These are phyloP conservation scores for Anguilla pacifica DNA, from an alignment of 2,797 vertebrate genomes.

Conservation along the genomic window DNA sequence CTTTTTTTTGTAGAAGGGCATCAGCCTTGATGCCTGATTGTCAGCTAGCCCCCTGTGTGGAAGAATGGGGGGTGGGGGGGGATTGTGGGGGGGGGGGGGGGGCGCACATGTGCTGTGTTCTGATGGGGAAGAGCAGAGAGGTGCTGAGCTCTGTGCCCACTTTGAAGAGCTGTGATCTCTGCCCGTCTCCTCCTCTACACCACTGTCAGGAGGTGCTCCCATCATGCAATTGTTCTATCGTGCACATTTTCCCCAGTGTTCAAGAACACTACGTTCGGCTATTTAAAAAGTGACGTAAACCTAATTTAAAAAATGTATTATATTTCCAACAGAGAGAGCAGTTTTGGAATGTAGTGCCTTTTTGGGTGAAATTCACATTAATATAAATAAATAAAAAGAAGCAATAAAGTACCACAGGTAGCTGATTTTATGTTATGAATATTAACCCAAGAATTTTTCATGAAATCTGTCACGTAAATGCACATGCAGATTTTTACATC, in stretches of 20 bases:
- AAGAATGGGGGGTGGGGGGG: neutral
- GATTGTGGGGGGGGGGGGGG: neutral
- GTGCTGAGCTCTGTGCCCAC: neutral
- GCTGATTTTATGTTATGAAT: neutral
- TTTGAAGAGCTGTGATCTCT: neutral
- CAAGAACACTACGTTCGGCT: neutral
- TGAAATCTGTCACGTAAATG: neutral
- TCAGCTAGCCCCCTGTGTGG: neutral
- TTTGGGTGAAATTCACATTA: neutral
- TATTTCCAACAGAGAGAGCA: neutral
- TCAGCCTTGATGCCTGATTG: slow-evolving; percentile 2
- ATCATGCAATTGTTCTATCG: neutral
- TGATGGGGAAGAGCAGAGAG: neutral
- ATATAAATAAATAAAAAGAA: neutral
- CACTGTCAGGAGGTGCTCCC: neutral
- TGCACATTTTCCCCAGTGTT: neutral
- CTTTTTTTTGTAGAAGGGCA: neutral
- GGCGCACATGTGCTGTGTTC: neutral
- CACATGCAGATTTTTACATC: neutral
- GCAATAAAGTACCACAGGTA: neutral
- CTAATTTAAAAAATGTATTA: neutral
- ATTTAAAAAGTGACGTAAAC: neutral
- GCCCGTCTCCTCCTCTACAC: neutral
- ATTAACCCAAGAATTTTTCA: neutral
- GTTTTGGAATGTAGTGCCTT: neutral